A percentile compares a stretch with the other conserved stretches of the same genome.
phyloP scores from a whole-genome alignment of 2,888 invertebrate genomes.

The Oligia latruncula region DNA sequence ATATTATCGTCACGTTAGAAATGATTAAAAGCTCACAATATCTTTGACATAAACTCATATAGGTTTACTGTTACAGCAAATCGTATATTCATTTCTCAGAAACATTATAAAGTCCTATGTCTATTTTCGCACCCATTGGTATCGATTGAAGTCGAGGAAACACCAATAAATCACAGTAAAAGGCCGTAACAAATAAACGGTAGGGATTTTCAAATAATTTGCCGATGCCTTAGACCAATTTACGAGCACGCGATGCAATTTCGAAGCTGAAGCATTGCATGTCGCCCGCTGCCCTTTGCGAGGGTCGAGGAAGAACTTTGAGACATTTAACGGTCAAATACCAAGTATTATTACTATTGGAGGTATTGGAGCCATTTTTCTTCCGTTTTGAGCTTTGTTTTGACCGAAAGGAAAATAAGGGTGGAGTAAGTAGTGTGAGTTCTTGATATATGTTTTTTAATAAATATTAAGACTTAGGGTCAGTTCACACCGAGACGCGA shows the following conservation, averaged over 20 bases:
- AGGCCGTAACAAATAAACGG: slow-evolving; percentile 71
- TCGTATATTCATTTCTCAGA: slow-evolving; percentile 26
- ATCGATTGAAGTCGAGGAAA: slow-evolving; percentile 55
- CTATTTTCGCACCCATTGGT: slow-evolving; percentile 47
- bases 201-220: slow-evolving; percentile 79
- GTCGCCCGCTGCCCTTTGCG: slow-evolving; percentile 76
- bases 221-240: slow-evolving; percentile 75
- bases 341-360: slow-evolving; percentile 70
- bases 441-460: not conserved
- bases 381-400: slow-evolving; percentile 48
- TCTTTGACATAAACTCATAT: not conserved
- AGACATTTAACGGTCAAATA: slow-evolving; percentile 78
- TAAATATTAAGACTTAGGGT: not conserved
- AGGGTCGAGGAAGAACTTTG: slow-evolving; percentile 67
- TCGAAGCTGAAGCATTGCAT: slow-evolving; percentile 73
- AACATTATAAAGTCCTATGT: slow-evolving; percentile 17
- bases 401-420: slow-evolving; percentile 21
- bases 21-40: not conserved
- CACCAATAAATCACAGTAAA: slow-evolving; percentile 70
- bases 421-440: not conserved
- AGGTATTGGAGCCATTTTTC: slow-evolving; percentile 60
- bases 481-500: too few relatives aligned
- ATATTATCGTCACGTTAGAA: too few relatives aligned
- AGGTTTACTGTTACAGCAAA: not conserved
- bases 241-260: slow-evolving; percentile 81